Percentiles rank a stretch among this genome's conserved stretches.
Conservation (phyloP, 1,140 invertebrate species). For the Caenorhabditis inopinata region DNA sequence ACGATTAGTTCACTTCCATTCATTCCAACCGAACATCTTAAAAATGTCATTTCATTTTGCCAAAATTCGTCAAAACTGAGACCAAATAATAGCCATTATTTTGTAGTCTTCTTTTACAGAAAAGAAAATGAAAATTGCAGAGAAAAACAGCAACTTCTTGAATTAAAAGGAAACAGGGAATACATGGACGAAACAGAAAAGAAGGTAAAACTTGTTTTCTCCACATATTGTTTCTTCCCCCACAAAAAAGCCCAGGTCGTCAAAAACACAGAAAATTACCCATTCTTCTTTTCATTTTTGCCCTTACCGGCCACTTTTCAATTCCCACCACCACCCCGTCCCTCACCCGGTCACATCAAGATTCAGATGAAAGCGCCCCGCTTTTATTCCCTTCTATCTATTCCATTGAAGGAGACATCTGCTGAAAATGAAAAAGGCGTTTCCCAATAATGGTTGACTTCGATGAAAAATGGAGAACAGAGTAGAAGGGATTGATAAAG, state of each 20-base stretch:
- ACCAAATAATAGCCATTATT: not conserved
- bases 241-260: no score
- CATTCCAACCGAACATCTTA: not conserved
- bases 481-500: no score
- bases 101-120: not conserved
- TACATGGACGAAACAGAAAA: no score
- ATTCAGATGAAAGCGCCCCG: no score
- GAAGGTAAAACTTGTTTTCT: conserved; percentile 8
- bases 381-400: not conserved
- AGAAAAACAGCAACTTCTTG: no score
- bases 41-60: not conserved
- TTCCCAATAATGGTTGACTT: no score
- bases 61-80: not conserved
- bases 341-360: not conserved
- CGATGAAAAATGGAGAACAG: no score
- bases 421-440: no score
- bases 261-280: not conserved
- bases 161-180: not conserved
- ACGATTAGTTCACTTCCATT: not conserved
- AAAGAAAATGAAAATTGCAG: no score
- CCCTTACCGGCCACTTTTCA: not conserved
- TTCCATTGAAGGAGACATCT: not conserved
- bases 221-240: not conserved
- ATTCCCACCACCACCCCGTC: no score
- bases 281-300: not conserved